Base-by-base conservation (phyloP, 2,888 invertebrate species). In the Caenorhabditis panamensis region DNA sequence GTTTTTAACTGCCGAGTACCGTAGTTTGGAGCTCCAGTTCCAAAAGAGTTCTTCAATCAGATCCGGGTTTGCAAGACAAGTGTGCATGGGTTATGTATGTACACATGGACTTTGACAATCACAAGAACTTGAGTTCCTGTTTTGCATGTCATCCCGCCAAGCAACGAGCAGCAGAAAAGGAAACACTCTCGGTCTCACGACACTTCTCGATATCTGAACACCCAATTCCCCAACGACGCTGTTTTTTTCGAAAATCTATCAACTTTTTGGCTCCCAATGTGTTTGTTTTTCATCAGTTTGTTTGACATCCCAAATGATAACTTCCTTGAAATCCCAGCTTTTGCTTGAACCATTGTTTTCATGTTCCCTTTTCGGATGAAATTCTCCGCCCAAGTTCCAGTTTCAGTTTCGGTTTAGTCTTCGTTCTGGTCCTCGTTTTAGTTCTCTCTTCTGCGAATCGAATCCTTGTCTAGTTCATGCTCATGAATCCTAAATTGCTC, bases 251-350 rank as follows among this genome's bases (percentile, higher is more conserved):
- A 24, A 54, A 69, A 69, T 62, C 53, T 61, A 62, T 71, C 62
- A 62, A 62, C 54, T 71, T 71, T 71, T 62, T 44, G 54, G 54
- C 54, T 54, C 22, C 28, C 26, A 54, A 61, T 62, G 61, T 22
- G 53, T 71, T 71, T 51, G 62, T 71, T 71, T 71, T 71, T 62
- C 62, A 71, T 71, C 71, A 71, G 61, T 62, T 54, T 71, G 20
- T 41, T 54, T 62, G 71, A 71, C 71, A 71, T 61, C 18, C 62
- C 28, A 62, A 54, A 53, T 71, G 28, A 62, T 71, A 71, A 54
- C 54, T 71, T 62, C 59, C 59, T 37, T 28, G 51, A 51, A 59
- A 56, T 18, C n/a, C 47, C 53, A 64, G 31, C 56, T 41, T 20
- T 16, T 20, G 9, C 67, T n/a, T n/a, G n/a, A 9, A 20, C 6